A percentile compares a stretch with the other conserved stretches of the same genome.
These are phyloP conservation scores for Stichopus chloronotus DNA, from an alignment of 35 echinoderm and acorn worm species.

Conservation along the genomic window DNA sequence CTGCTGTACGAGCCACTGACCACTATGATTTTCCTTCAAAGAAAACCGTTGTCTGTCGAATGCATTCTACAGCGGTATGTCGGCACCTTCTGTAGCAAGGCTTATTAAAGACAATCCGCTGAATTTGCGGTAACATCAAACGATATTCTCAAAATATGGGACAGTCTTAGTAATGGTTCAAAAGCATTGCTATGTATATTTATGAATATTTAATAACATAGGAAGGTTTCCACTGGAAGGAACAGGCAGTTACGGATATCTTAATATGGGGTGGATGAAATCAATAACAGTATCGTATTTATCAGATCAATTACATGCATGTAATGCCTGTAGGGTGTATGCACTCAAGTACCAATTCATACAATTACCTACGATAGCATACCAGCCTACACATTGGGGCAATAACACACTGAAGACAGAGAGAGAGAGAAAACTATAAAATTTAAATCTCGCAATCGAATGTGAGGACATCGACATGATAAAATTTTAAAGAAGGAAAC, in stretches of 20 bases:
- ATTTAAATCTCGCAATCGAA: no score
- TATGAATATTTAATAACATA: not conserved
- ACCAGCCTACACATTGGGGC: no score
- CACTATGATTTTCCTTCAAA: not conserved
- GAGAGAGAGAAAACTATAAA: no score
- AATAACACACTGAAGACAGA: no score
- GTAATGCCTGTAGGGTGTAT: not conserved
- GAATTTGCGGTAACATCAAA: constrained; percentile 3
- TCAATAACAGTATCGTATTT: not conserved
- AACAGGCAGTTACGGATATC: not conserved
- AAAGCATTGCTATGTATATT: not conserved
- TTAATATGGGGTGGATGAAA: not conserved
- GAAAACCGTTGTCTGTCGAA: not conserved
- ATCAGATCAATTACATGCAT: not conserved
- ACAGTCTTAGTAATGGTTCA: not conserved
- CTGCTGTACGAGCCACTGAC: not conserved
- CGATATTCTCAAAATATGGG: not conserved
- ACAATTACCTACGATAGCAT: not conserved
- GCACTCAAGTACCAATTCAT: not conserved
- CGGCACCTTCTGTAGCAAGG: not conserved
- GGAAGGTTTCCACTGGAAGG: not conserved
- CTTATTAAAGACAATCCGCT: constrained; percentile 2
- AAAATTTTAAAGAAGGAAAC: no score
- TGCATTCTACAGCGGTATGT: not conserved
- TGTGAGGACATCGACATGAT: no score